Evolutionary conservation across 2,113 vertebrate genomes (phyloP).

Genomic region (Rattus rattus): DNA sequence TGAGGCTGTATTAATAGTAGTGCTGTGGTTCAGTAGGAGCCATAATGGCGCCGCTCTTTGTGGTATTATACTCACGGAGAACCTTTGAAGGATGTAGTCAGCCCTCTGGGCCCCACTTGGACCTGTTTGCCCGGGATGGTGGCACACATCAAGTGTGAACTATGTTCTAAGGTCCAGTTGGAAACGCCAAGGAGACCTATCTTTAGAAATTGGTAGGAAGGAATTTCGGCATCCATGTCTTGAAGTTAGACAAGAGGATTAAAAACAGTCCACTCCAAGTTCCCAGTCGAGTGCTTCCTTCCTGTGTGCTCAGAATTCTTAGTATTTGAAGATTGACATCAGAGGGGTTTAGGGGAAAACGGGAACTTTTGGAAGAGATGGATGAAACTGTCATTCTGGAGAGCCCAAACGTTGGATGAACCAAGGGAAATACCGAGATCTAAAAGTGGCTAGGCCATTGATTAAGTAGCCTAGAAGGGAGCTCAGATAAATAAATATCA

Average conservation of each 20-base stretch:
- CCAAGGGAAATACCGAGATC: background rate
- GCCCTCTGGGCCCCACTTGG: background rate
- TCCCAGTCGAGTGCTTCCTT: background rate
- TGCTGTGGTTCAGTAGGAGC: background rate
- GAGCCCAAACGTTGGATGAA: background rate
- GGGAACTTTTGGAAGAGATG: background rate
- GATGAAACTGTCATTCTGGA: background rate
- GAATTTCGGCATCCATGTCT: background rate
- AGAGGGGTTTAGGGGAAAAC: background rate
- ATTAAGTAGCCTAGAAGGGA: background rate
- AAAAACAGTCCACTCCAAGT: background rate
- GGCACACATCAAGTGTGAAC: background rate
- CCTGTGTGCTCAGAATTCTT: background rate
- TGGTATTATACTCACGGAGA: background rate
- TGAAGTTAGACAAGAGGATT: background rate
- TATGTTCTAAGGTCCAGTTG: background rate
- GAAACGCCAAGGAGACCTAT: background rate
- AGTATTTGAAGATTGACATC: background rate
- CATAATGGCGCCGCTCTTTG: background rate
- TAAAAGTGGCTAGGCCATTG: background rate
- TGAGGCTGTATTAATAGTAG: constrained; percentile 50
- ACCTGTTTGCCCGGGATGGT: background rate
- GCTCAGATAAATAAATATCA: background rate
- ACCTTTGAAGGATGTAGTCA: background rate
- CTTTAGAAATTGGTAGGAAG: background rate